A percentile compares a stretch with the other conserved stretches of the same genome.
These are phyloP conservation scores for Drosophila virilis DNA, from an alignment of 1,140 invertebrate genomes.

Conservation along the genomic window DNA sequence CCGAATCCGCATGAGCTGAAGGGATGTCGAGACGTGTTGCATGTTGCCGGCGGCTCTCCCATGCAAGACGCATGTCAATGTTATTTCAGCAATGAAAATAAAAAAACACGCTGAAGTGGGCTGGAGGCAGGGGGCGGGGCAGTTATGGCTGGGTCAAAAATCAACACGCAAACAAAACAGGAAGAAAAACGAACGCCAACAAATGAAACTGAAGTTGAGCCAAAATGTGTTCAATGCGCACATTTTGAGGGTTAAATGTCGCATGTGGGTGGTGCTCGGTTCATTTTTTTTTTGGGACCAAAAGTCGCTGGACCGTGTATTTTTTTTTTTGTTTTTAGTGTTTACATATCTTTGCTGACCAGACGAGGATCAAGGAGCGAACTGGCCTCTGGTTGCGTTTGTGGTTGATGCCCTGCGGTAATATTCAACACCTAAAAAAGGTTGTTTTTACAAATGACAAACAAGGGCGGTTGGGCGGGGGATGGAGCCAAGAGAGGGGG, in stretches of 20 bases:
- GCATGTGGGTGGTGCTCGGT: slow-evolving; percentile 55
- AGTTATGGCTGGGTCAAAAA: slow-evolving; percentile 73
- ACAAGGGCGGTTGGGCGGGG: not conserved
- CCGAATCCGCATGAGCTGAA: slow-evolving; percentile 6
- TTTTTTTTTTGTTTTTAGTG: slow-evolving; percentile 46
- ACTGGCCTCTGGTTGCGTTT: slow-evolving; percentile 46
- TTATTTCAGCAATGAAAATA: slow-evolving; percentile 74
- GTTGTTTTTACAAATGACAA: slow-evolving; percentile 49
- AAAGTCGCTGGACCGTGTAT: slow-evolving; percentile 71
- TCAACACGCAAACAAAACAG: slow-evolving; percentile 70
- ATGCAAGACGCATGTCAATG: slow-evolving; percentile 77
- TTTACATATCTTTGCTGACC: slow-evolving; percentile 79
- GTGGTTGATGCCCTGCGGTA: slow-evolving; percentile 69
- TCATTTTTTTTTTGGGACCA: slow-evolving; percentile 3
- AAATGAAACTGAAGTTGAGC: slow-evolving; percentile 27
- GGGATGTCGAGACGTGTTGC: slow-evolving; percentile 56
- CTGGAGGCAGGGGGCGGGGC: slow-evolving; percentile 5
- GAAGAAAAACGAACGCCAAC: slow-evolving; percentile 25
- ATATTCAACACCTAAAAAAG: slow-evolving; percentile 80
- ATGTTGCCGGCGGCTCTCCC: slow-evolving; percentile 37
- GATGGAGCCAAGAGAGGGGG: not conserved
- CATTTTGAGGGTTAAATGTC: slow-evolving; percentile 79
- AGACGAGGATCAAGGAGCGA: slow-evolving; percentile 56
- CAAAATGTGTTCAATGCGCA: slow-evolving; percentile 66
- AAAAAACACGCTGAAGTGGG: slow-evolving; percentile 37